These are phyloP conservation scores for Mirza zaza DNA, from an alignment of 2,113 vertebrate species.

Conservation along the genomic window DNA sequence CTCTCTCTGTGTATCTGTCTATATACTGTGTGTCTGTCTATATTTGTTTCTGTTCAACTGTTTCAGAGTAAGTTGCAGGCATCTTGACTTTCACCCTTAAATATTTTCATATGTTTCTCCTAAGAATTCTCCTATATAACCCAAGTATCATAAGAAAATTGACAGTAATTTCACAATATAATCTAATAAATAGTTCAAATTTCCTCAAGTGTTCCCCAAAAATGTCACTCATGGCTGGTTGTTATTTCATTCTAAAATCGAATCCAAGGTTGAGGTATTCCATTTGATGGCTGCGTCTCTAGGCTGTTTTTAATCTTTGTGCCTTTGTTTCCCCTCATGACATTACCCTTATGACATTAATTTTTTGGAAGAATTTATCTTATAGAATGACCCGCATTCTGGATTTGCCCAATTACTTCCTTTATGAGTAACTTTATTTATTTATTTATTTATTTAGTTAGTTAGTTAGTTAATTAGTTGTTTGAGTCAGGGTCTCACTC, in stretches of 20 bases:
- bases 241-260: neutral
- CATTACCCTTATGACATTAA: neutral
- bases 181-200: neutral
- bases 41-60: neutral
- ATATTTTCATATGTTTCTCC: conserved; percentile 1
- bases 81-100: neutral
- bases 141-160: conserved; percentile 31
- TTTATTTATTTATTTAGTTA: no score
- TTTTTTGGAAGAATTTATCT: conserved; percentile 10
- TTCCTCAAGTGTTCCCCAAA: neutral
- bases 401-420: neutral
- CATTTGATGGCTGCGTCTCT: neutral
- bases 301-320: neutral
- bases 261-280: neutral
- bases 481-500: no score
- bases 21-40: neutral
- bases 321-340: neutral
- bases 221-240: neutral
- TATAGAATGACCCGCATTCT: neutral
- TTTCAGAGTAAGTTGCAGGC: neutral
- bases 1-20: neutral
- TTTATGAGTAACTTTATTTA: neutral
- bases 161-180: conserved; percentile 1
- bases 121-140: neutral
- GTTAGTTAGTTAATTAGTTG: no score